Base-by-base conservation (phyloP, 2,888 invertebrate species). In the Spatulosminthurus flaviceps region DNA sequence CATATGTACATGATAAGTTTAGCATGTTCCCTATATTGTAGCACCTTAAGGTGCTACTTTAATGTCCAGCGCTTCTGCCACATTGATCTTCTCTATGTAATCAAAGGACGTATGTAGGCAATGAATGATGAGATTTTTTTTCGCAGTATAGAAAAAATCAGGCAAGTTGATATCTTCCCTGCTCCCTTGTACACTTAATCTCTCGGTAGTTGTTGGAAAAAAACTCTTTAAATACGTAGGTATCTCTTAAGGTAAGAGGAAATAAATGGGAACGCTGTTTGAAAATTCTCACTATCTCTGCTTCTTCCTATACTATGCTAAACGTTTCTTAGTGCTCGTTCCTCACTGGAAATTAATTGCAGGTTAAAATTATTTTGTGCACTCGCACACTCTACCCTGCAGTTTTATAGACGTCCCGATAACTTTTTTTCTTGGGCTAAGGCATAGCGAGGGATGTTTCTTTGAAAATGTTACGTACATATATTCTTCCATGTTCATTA, bases 291-390 rank as follows among this genome's bases (percentile, higher is more conserved):
- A 34, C 34, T 34, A 4, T 34, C 34, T 34, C 9, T 9, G 4
- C 16, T 16, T 51, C 51, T 19, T 51, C 16, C 51, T 9, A 41
- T n/a, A n/a, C n/a, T n/a, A n/a, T n/a, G n/a, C n/a, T n/a, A n/a
- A n/a, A n/a, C n/a, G n/a, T n/a, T n/a, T n/a, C n/a, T n/a, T n/a
- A n/a, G n/a, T n/a, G n/a, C n/a, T n/a, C n/a, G n/a, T n/a, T n/a
- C n/a, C n/a, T n/a, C 19, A 51, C 19, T 19, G 51, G 16, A 51
- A 51, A 51, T 51, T 51, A n/a, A 51, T 51, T 51, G 51, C 51
- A 51, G 51, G 51, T 51, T 51, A 70, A 70, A 70, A 67, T 29
- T 41, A 70, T 70, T 70, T 70, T 70, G 70, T 41, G 29, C 29
- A 41, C 70, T 51, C 16, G n/a, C 70, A n/a, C n/a, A 41, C 21